These are phyloP conservation scores for Empidonax alnorum DNA, from an alignment of 2,113 vertebrate genomes.

Conservation along the genomic window DNA sequence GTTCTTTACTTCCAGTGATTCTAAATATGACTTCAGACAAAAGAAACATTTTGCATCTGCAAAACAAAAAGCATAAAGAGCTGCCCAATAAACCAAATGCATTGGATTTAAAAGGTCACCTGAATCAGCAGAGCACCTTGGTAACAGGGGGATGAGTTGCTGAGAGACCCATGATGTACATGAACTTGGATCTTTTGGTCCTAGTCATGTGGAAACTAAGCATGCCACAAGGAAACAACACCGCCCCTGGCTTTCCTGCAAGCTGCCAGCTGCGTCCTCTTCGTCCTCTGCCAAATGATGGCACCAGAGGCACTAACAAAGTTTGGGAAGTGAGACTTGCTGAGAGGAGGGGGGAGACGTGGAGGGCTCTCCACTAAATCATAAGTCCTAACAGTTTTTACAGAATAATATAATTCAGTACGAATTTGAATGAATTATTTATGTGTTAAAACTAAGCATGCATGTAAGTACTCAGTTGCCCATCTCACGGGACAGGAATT, in stretches of 20 bases:
- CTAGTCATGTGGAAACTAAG: constrained; percentile 49
- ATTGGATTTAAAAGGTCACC: constrained; percentile 68
- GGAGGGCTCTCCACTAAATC: not conserved
- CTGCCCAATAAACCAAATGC: constrained; percentile 49
- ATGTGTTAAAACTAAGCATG: not conserved
- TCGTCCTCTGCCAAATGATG: constrained; percentile 4
- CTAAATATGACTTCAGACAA: not conserved
- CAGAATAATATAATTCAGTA: not conserved
- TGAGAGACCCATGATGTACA: constrained; percentile 60
- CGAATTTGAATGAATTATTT: not conserved
- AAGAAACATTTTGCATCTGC: constrained; percentile 52
- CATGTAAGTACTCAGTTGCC: not conserved
- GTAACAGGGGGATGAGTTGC: constrained; percentile 72
- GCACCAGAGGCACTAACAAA: not conserved
- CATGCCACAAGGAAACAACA: not conserved
- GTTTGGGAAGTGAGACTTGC: not conserved
- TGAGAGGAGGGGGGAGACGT: not conserved
- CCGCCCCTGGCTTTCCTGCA: not conserved
- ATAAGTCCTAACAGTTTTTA: not conserved
- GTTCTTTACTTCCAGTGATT: not conserved
- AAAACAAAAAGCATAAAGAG: constrained; percentile 60
- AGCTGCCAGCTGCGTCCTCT: not conserved
- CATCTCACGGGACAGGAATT: not conserved
- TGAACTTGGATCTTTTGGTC: constrained; percentile 63
- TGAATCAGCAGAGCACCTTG: constrained; percentile 64